phyloP scores from a whole-genome alignment of 2,888 invertebrate genomes.

The Hyposoter didymator region DNA sequence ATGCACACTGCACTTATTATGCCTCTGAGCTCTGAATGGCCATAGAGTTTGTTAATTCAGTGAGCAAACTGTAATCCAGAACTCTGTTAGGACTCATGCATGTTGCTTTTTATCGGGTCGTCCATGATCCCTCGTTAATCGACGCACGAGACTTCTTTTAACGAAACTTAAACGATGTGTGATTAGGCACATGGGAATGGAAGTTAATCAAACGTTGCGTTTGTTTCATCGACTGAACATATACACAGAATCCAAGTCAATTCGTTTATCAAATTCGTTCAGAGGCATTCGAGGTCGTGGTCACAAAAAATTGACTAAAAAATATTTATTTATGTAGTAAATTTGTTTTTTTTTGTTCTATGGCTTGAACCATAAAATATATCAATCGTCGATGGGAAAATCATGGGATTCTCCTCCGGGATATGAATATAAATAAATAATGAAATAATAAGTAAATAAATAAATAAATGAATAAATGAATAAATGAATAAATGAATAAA shows the following conservation, averaged over 20 bases:
- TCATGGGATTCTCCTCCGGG: background rate
- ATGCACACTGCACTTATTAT: conserved; percentile 13
- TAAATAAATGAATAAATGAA: too few relatives aligned
- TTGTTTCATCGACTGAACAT: conserved; percentile 18
- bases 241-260: background rate
- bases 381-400: background rate
- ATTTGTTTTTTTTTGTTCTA: background rate
- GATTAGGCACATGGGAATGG: conserved; percentile 30
- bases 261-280: background rate
- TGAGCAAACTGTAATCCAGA: background rate
- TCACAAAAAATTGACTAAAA: background rate
- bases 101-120: conserved; percentile 13
- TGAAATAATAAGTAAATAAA: too few relatives aligned
- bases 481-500: too few relatives aligned
- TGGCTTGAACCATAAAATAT: background rate
- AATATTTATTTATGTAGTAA: background rate
- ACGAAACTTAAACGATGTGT: background rate
- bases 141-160: background rate
- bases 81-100: background rate
- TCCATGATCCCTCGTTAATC: conserved; percentile 29
- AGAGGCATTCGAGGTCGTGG: too few relatives aligned
- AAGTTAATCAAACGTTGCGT: conserved; percentile 36
- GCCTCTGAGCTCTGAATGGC: background rate
- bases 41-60: background rate
- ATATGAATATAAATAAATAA: background rate